Evolutionary conservation across 2,113 vertebrate species (phyloP), one percentile per base, ranked within the genome.

Genomic region (Hypomesus transpacificus): DNA sequence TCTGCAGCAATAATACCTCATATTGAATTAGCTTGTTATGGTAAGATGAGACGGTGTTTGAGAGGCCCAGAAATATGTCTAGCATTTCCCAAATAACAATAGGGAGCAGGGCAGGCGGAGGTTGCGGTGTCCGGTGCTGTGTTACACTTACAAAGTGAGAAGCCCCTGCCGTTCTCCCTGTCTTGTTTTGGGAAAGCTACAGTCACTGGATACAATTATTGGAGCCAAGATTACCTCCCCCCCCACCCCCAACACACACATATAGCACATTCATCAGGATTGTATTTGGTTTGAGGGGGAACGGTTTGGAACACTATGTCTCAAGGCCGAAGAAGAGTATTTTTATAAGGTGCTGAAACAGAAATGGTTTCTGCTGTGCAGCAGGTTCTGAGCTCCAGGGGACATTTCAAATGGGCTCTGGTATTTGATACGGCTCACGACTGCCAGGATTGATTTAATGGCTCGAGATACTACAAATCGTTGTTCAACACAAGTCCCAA

Each of bases 1-100:
- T 85, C 75, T 60, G 72, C 75, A 77, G 82, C 80, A 81, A 87
- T 72, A 85, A 87, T 75, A 80, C 28, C 68, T 70, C 68, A 78
- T 78, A 88, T 80, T 80, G 69, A 86, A 85, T 84, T 59, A 71
- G 67, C 82, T 69, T 88, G 87, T 88, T 88, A 83, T 84, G 75
- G 85, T 86, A 83, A 89, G 68, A 82, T 39, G 84, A 89, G 84
- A 34, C 18, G 66, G 61, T 80, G 56, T 86, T 84, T 86, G 74
- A 87, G 81, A 66, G 75, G 71, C 71, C 54, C 71, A 80, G 79
- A 86, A 88, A 81, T 84, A 75, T 87, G 80, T 83, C 75, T 69
- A 73, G 64, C 73, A 84, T 87, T 88, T 83, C 73, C 81, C 66
- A 77, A 84, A 84, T 84, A 86, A 85, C 74, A 82, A 75, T 67